Evolutionary conservation across 2,888 invertebrate species (phyloP), one percentile per base, ranked within the genome.

Genomic region (Labia minor): DNA sequence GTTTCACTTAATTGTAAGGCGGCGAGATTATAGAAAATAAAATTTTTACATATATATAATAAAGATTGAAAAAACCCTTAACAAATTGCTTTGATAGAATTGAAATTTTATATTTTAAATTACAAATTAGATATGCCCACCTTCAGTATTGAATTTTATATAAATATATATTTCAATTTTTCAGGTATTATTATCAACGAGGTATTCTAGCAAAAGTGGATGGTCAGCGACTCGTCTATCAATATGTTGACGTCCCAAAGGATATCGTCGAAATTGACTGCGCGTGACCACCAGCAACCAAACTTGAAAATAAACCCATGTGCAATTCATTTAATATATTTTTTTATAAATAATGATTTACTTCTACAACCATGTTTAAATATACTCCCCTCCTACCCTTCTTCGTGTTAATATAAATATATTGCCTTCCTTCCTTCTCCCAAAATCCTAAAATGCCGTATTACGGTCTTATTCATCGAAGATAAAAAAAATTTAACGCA

Each of bases 201-300:
- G 98, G 98, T 72, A 99, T 99, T 77, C 83, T 99, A 74, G 98
- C 98, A 74, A 99, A 99, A 81, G 98, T 99, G 69, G 98, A 99
- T 81, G 99, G 99, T 19, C 99, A 99, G 81, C 84, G 99, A 72
- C 85, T 99, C 74, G 99, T 99, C 69, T 99, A 99, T 81, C 97
- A 98, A 82, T 99, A 99, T 82, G 97, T 98, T 71, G 97, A 98
- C 80, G 95, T 99, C 77, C 98, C 98, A 76, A 95, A 95, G 84
- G 95, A 95, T 81, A 95, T 96, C 76, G 86, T 96, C 71, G 96
- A 96, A 84, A 96, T 96, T 76, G 95, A 95, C 83, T 95, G 95
- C 81, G 90, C 90, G 84, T 92, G 86, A 85, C 69, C 67, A 49
- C 49, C 49, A 49, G 6, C 14, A 26, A 3, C 26, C 4, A 49